A percentile compares a stretch with the other conserved stretches of the same genome.
Evolutionary conservation across 2,888 invertebrate species (phyloP).

Genomic region (Idaea aversata): DNA sequence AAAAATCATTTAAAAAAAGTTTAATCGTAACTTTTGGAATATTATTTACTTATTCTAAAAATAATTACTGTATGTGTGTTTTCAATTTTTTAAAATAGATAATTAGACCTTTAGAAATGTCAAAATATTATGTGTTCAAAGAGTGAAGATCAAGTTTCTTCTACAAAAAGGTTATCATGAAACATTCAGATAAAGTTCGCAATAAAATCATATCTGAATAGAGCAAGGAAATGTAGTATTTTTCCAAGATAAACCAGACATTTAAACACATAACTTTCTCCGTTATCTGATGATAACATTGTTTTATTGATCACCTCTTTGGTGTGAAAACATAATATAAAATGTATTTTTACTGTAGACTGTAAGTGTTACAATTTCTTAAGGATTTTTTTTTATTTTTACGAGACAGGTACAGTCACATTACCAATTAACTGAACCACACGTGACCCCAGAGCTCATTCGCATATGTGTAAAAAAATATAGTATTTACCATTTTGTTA

Average conservation of each 20-base stretch:
- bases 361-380: too few species aligned
- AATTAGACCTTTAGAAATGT: not conserved
- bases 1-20: too few species aligned
- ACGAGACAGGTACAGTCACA: too few species aligned
- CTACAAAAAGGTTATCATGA: not conserved
- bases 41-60: too few species aligned
- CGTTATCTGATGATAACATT: not conserved
- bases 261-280: not conserved
- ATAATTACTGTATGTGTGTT: too few species aligned
- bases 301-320: not conserved
- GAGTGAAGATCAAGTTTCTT: not conserved
- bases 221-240: not conserved
- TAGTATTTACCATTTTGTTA: too few species aligned
- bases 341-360: not conserved
- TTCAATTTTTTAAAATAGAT: too few species aligned
- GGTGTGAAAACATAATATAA: not conserved
- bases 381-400: too few species aligned
- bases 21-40: too few species aligned
- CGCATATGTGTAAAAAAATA: too few species aligned
- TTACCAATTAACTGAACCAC: too few species aligned
- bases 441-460: too few species aligned
- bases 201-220: not conserved
- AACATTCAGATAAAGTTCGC: not conserved
- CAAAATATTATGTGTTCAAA: not conserved
- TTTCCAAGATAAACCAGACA: not conserved